Conservation (phyloP, 2,113 vertebrate species). For the Amia ocellicauda region DNA sequence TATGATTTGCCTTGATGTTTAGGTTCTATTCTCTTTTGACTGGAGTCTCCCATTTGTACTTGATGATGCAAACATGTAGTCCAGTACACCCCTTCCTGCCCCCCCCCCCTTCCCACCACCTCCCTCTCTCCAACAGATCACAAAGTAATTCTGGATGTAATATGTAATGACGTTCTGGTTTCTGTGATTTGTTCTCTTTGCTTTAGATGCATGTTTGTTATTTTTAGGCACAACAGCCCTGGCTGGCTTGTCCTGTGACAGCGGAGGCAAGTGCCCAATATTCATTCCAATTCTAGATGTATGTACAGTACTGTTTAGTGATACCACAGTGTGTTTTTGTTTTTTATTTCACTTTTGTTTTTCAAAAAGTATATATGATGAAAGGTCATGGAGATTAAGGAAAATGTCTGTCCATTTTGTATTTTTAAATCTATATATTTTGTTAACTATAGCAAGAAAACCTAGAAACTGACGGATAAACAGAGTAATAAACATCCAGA, state of each 20-base stretch:
- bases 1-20: background rate
- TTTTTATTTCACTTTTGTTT: background rate
- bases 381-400: too few relatives aligned
- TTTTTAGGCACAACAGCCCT: slow-evolving; percentile 37
- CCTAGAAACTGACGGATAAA: too few relatives aligned
- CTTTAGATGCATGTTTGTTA: slow-evolving; percentile 38
- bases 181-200: slow-evolving; percentile 39
- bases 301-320: slow-evolving; percentile 27
- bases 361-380: background rate
- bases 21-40: background rate
- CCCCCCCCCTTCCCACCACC: too few relatives aligned
- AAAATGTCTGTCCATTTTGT: too few relatives aligned
- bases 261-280: slow-evolving; percentile 27
- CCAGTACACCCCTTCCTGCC: slow-evolving; percentile 33
- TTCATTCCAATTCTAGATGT: slow-evolving; percentile 27
- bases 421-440: too few relatives aligned
- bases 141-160: slow-evolving; percentile 29
- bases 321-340: slow-evolving; percentile 20
- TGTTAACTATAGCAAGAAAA: too few relatives aligned
- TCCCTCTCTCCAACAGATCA: background rate
- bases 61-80: slow-evolving; percentile 22
- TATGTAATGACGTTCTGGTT: slow-evolving; percentile 46
- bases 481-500: too few relatives aligned
- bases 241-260: slow-evolving; percentile 26
- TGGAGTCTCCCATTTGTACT: background rate